Evolutionary conservation across 1,140 invertebrate species (phyloP).

Genomic region (Leptinotarsa texana): DNA sequence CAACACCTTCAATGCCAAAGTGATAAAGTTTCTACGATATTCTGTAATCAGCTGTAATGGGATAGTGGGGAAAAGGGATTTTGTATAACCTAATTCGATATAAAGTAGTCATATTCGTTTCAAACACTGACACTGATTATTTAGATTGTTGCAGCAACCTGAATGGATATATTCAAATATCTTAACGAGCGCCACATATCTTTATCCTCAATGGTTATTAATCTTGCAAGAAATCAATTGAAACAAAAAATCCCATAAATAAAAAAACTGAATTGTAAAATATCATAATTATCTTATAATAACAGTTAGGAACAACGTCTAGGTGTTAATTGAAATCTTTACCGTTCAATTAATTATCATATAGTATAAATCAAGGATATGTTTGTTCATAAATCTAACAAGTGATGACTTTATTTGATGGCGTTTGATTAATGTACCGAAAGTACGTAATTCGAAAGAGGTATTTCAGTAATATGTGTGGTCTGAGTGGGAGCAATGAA

Average conservation of each 20-base stretch:
- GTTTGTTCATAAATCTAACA: not conserved
- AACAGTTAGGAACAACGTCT: not conserved
- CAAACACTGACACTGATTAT: no score
- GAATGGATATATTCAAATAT: no score
- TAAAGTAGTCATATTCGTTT: no score
- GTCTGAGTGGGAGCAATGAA: not conserved
- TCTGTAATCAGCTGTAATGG: no score
- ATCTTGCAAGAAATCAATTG: not conserved
- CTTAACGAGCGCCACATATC: no score
- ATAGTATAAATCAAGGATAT: conserved; percentile 1
- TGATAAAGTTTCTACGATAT: no score
- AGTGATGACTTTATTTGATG: conserved; percentile 3
- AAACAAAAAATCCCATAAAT: not conserved
- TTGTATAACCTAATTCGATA: no score
- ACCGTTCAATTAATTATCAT: not conserved
- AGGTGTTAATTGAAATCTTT: conserved; percentile 3
- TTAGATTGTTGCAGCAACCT: no score
- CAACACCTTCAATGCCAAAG: no score
- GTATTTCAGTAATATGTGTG: not conserved
- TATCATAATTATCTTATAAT: not conserved
- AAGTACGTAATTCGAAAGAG: not conserved
- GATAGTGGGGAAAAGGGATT: no score
- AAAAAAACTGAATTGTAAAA: conserved; percentile 1
- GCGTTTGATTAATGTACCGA: not conserved
- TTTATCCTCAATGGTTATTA: no score